A percentile compares a stretch with the other conserved stretches of the same genome.
phyloP scores from a whole-genome alignment of 2,888 invertebrate species.

The Pasiphila rectangulata region DNA sequence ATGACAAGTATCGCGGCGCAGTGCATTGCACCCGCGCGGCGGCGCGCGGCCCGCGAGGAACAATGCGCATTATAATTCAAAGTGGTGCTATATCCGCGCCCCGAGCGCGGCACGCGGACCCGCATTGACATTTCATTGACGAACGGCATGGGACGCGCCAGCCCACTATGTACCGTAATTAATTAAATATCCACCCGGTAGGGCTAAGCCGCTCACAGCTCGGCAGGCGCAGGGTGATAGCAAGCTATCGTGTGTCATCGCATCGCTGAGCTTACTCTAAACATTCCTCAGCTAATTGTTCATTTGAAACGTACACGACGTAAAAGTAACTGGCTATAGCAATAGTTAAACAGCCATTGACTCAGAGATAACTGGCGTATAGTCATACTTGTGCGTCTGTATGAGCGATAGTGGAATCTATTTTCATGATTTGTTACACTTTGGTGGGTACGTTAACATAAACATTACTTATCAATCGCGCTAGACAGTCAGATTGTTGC shows the following conservation, averaged over 20 bases:
- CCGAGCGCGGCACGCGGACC: conserved; percentile 67
- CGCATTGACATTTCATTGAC: conserved; percentile 55
- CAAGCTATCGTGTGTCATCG: conserved; percentile 11
- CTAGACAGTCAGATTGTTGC: no score
- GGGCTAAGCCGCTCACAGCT: conserved; percentile 14
- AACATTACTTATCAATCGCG: no score
- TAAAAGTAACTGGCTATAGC: no score
- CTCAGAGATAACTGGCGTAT: no score
- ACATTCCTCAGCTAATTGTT: conserved; percentile 9
- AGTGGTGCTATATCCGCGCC: conserved; percentile 75
- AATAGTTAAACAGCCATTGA: no score
- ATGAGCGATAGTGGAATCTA: no score
- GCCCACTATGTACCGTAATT: conserved; percentile 14
- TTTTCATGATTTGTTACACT: no score
- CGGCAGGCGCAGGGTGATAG: conserved; percentile 15
- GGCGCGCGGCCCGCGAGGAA: conserved; percentile 58
- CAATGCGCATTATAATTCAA: conserved; percentile 79
- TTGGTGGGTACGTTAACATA: no score
- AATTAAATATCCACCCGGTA: conserved; percentile 18
- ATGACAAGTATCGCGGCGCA: conserved; percentile 71
- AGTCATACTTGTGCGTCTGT: no score
- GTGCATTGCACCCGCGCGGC: conserved; percentile 74
- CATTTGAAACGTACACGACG: no score
- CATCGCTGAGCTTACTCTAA: conserved; percentile 2
- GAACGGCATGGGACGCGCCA: conserved; percentile 33